Conservation (phyloP, 2,113 vertebrate species). For the Nesoenas mayeri region DNA sequence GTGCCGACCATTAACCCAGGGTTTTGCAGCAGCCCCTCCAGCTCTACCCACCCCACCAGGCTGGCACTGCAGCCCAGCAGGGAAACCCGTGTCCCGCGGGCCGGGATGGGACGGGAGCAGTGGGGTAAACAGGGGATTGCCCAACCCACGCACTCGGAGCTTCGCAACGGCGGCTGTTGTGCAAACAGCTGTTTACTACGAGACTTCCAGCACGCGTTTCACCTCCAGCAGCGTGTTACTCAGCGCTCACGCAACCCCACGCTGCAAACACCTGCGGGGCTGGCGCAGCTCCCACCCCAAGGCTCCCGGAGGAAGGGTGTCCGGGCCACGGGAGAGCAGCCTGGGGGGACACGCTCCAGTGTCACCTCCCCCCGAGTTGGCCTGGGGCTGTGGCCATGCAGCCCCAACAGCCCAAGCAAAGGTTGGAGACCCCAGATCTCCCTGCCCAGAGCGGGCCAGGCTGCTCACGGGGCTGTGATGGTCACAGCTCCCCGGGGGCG, state of each 20-base stretch:
- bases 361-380: accelerated
- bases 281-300: accelerated
- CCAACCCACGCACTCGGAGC: not conserved
- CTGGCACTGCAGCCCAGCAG: accelerated
- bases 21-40: not conserved
- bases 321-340: not conserved
- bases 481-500: not conserved
- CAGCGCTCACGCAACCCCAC: accelerated
- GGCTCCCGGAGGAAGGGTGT: not conserved
- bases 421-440: not conserved
- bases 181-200: conserved; percentile 53
- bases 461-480: accelerated
- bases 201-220: not conserved
- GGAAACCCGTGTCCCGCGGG: not conserved
- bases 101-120: accelerated
- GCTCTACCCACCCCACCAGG: accelerated
- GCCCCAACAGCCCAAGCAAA: accelerated
- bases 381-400: accelerated
- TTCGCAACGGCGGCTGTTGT: not conserved
- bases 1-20: accelerated
- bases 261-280: not conserved
- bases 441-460: accelerated
- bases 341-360: accelerated
- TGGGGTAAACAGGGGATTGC: conserved; percentile 27
- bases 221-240: accelerated